Base-by-base conservation (phyloP, 1,140 invertebrate genomes). In the Nymphalis io region DNA sequence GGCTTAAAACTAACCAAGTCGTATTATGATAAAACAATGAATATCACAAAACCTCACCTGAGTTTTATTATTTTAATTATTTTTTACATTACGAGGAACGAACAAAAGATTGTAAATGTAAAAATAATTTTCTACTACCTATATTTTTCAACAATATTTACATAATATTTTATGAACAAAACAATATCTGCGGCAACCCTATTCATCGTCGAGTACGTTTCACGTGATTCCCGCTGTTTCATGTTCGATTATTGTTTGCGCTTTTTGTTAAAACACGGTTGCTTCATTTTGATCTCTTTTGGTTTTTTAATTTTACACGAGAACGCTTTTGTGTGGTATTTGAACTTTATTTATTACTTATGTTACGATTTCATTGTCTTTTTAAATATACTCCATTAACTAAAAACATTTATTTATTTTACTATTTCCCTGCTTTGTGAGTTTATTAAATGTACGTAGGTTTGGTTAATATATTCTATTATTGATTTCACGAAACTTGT, bases 281-380 rank as follows among this genome's bases (percentile, higher is more conserved):
- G 68, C 33, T 64, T 48, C 46, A 40, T 68, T 68, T 55, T 68
- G 60, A 69, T 70, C 60, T 63, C 51, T 59, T 69, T 69, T 69
- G 21, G 40, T 60, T 12, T 69, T 69, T 64, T 64, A 59, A 70
- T 64, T 70, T 64, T 48, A 70, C 68, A 70, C 51, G 60, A 38
- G 40, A 70, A 63, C 68, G 67, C 59, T 69, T 70, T 42, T 21
- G 53, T 63, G 57, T 64, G 60, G 38, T 38, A 3, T 58, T 64
- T 62, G 48, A 64, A 70, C 11, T 55, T 59, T 70, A 70, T 64
- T 40, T 59, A 63, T 63, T 70, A 59, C 27, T 59, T 21, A 10
- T 59, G n/a, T 59, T 38, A n/a, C 55, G 48, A 4, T 51, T 46
- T 12, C n/a, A 16, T 46, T 46, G n/a, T 12, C n/a, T 46, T 46